Evolutionary conservation across 2,113 vertebrate genomes (phyloP), one percentile per base, ranked within the genome.

Genomic region (Bujurquina vittata): DNA sequence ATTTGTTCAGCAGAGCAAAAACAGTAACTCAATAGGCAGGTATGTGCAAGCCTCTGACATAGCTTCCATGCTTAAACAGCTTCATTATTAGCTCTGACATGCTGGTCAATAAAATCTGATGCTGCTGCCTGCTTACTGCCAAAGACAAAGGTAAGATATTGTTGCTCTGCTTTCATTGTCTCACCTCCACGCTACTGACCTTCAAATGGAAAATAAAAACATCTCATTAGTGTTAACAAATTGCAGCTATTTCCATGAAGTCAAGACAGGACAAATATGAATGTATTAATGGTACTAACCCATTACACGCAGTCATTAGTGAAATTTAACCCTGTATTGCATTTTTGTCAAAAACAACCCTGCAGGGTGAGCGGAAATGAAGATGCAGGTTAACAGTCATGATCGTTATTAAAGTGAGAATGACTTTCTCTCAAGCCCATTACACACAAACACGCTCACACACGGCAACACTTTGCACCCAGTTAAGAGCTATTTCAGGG

Each of bases 401-500:
- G 1, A 77, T 85, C 31, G 1, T 65, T 81, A 85, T 82, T 78
- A 86, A 74, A 85, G 77, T 22, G 7, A 81, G 10, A 84, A 77
- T 3, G 11, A 82, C 62, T 84, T 77, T 60, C 55, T 82, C 74
- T 83, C 79, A 83, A 59, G 37, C 80, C 26, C 52, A 65, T 67
- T 75, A 75, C 57, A 56, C 59, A 76, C 74, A 85, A 23, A 67
- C 77, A 84, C 73, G 57, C 86, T 73, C 80, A 74, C 76, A 78
- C 54, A 7, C 5, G 52, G 60, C 7, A 91, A 60, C 90, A 91
- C 88, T 91, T 91, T 84, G 83, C 87, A 84, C 75, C 82, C 81
- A 73, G 80, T 93, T 89, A 93, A 92, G 88, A 88, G 91, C 81
- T 84, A 89, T 93, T 93, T 91, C 88, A 91, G 83, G 90, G 88